phyloP scores from a whole-genome alignment of 2,113 vertebrate genomes.

The Oceanodroma tethys region DNA sequence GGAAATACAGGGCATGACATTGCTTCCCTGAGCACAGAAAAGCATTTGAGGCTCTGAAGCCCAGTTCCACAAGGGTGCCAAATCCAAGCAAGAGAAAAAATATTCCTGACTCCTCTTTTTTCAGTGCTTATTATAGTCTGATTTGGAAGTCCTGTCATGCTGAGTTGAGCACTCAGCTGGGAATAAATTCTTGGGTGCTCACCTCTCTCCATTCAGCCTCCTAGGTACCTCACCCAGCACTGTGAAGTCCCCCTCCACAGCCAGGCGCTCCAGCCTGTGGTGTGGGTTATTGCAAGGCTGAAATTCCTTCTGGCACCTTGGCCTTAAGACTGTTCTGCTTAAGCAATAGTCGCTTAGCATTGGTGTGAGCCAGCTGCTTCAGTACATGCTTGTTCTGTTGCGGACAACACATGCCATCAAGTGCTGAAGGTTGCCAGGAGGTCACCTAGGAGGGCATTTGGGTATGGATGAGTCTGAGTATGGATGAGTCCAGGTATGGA shows the following conservation, averaged over 20 bases:
- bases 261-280: accelerated
- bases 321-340: background rate
- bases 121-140: background rate
- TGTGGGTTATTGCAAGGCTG: background rate
- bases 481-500: background rate
- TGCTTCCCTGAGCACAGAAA: background rate
- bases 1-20: background rate
- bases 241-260: background rate
- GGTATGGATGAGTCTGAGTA: background rate
- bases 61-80: background rate
- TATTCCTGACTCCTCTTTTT: background rate
- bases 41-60: background rate
- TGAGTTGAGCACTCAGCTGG: background rate
- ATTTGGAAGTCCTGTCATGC: background rate
- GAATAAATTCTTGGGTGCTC: background rate
- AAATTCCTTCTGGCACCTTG: background rate
- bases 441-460: background rate
- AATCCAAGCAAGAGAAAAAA: background rate
- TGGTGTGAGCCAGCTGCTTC: background rate
- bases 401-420: background rate
- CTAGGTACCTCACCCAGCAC: background rate
- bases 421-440: background rate
- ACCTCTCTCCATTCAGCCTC: background rate
- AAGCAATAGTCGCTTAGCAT: background rate
- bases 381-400: background rate